Conservation (phyloP, 2,113 vertebrate genomes). For the Tauraco erythrolophus region DNA sequence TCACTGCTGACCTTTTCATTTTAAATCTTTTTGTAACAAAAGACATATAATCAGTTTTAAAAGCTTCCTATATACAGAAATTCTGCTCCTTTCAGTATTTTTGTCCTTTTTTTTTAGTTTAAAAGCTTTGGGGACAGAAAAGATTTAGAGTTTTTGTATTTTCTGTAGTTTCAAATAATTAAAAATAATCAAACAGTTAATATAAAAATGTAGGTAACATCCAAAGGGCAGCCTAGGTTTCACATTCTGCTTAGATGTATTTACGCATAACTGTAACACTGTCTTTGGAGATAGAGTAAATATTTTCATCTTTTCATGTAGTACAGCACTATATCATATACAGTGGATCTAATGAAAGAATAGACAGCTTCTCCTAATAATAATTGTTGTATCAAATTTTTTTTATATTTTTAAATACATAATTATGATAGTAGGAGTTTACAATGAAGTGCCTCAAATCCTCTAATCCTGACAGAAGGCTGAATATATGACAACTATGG, state of each 20-base stretch:
- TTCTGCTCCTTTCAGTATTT: background rate
- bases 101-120: background rate
- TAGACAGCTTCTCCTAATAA: background rate
- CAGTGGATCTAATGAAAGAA: background rate
- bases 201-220: background rate
- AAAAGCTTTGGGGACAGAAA: background rate
- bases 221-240: background rate
- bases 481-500: background rate
- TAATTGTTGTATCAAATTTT: background rate
- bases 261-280: background rate
- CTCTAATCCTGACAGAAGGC: background rate
- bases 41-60: background rate
- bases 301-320: background rate
- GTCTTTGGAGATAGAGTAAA: background rate
- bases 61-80: background rate
- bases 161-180: background rate
- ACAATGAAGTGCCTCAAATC: background rate
- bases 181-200: background rate
- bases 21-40: conserved; percentile 23
- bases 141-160: background rate
- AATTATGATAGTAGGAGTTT: background rate
- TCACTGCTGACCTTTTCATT: background rate
- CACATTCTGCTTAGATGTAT: background rate
- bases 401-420: background rate
- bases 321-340: background rate